A percentile compares a stretch with the other conserved stretches of the same genome.
Conservation (phyloP, 2,888 invertebrate species). For the Diplolepis rosae region DNA sequence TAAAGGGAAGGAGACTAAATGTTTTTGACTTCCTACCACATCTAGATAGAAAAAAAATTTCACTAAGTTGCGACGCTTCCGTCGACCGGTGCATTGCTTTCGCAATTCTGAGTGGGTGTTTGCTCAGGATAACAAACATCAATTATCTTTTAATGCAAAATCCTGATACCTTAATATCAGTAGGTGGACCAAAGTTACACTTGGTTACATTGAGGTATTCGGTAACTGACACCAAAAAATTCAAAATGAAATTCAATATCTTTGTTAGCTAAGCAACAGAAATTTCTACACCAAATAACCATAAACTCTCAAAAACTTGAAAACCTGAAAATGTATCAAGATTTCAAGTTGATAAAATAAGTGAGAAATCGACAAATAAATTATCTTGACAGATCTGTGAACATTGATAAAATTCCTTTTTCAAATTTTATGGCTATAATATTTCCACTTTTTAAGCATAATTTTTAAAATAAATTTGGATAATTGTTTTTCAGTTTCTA, state of each 20-base stretch:
- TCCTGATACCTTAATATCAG: neutral
- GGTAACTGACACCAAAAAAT: constrained; percentile 1
- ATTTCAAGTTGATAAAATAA: neutral
- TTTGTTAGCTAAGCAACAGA: neutral
- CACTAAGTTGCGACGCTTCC: neutral
- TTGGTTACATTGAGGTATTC: neutral
- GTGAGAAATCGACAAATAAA: neutral
- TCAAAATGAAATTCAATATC: neutral
- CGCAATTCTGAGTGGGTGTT: neutral
- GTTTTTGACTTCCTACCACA: neutral
- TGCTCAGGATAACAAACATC: constrained; percentile 13
- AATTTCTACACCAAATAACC: neutral
- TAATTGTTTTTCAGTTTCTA: too few species aligned
- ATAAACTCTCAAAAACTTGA: neutral
- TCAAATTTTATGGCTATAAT: too few species aligned
- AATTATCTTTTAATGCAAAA: neutral
- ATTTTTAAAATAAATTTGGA: too few species aligned
- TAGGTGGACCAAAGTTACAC: neutral
- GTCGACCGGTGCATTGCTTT: neutral
- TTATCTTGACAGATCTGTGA: neutral
- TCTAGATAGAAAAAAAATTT: neutral
- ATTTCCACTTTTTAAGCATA: too few species aligned
- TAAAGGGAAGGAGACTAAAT: neutral
- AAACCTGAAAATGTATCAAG: neutral
- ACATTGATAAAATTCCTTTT: too few species aligned